Conservation (phyloP, 1,140 invertebrate genomes). For the Scaptomyza hsui region DNA sequence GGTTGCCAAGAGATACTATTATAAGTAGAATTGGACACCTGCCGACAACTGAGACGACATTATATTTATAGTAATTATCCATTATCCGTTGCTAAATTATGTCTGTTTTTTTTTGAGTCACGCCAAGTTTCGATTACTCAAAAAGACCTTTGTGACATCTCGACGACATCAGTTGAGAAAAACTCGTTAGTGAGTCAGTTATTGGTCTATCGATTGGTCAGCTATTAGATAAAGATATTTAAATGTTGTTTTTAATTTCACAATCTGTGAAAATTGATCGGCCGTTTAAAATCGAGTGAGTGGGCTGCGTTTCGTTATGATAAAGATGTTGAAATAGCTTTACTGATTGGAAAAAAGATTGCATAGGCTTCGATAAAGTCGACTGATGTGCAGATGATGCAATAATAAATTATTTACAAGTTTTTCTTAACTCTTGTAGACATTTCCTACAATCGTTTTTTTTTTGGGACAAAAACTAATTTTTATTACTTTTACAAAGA, state of each 20-base stretch:
- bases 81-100: constrained; percentile 12
- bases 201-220: constrained; percentile 5
- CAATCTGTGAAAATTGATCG: constrained; percentile 65
- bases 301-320: constrained; percentile 27
- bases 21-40: background rate
- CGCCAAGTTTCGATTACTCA: constrained; percentile 48
- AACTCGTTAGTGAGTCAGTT: constrained; percentile 68
- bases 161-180: constrained; percentile 23
- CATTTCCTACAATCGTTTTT: too few relatives aligned
- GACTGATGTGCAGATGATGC: too few relatives aligned
- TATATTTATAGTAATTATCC: constrained; percentile 29
- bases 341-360: constrained; percentile 1
- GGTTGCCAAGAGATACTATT: background rate
- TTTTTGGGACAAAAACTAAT: too few relatives aligned
- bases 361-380: background rate
- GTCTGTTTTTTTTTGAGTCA: constrained; percentile 43
- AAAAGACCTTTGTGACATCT: constrained; percentile 32
- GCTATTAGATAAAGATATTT: constrained; percentile 29
- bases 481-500: too few relatives aligned
- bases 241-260: constrained; percentile 56
- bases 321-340: constrained; percentile 43
- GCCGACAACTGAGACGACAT: background rate
- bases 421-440: too few relatives aligned
- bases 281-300: constrained; percentile 44
- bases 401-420: too few relatives aligned